phyloP scores from a whole-genome alignment of 2,888 invertebrate genomes.

The Andrena marginata region DNA sequence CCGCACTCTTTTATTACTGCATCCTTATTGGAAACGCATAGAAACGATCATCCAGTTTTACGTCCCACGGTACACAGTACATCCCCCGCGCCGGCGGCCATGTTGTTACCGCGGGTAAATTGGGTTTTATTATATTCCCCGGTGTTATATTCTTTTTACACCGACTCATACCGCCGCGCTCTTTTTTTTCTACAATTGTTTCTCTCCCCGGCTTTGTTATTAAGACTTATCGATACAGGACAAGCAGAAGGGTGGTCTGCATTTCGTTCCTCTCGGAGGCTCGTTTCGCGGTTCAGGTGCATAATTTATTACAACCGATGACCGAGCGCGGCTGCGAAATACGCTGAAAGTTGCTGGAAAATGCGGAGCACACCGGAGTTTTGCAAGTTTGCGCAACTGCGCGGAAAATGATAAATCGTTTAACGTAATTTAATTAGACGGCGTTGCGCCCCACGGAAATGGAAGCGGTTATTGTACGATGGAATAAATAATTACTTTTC shows the following conservation, averaged over 20 bases:
- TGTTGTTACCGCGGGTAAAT: slow-evolving; percentile 1
- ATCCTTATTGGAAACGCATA: slow-evolving; percentile 36
- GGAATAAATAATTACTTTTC: slow-evolving; percentile 65
- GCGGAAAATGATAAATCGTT: slow-evolving; percentile 62
- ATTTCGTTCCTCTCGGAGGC: neutral
- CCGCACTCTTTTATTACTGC: slow-evolving; percentile 25
- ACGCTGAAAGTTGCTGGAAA: slow-evolving; percentile 44
- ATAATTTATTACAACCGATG: slow-evolving; percentile 45
- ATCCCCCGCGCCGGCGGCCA: neutral
- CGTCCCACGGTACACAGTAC: neutral
- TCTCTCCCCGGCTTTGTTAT: neutral
- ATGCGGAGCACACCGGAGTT: slow-evolving; percentile 27
- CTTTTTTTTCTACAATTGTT: neutral
- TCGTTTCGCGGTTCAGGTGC: slow-evolving; percentile 1
- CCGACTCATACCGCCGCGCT: neutral
- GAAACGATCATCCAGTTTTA: slow-evolving; percentile 23
- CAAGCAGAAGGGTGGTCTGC: neutral
- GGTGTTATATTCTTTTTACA: neutral
- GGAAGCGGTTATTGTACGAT: slow-evolving; percentile 51
- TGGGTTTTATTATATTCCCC: slow-evolving; percentile 20
- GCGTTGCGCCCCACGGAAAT: slow-evolving; percentile 41
- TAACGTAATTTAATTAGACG: slow-evolving; percentile 63
- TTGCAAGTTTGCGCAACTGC: slow-evolving; percentile 42
- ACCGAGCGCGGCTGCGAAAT: slow-evolving; percentile 27
- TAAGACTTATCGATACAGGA: slow-evolving; percentile 18